Evolutionary conservation across 2,888 invertebrate genomes (phyloP).

Genomic region (Leucophenga maculata): DNA sequence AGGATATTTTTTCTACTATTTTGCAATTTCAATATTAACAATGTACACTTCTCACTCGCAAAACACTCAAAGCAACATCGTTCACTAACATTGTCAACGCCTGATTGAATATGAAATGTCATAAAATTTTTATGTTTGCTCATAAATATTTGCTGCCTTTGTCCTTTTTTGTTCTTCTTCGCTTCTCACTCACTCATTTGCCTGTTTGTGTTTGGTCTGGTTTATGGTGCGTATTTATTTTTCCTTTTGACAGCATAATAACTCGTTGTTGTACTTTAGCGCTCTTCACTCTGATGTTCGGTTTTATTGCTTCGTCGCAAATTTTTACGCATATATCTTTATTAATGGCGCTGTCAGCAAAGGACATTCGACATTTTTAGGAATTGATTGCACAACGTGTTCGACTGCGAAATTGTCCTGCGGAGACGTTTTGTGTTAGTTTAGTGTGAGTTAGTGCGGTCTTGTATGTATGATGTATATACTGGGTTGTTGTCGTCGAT

Average conservation of each 20-base stretch:
- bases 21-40: conserved; percentile 11
- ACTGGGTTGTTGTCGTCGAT: too few species aligned
- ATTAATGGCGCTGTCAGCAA: conserved; percentile 20
- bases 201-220: neutral
- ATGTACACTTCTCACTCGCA: neutral
- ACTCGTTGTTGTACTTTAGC: neutral
- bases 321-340: conserved; percentile 18
- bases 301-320: neutral
- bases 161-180: conserved; percentile 29
- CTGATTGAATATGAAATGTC: conserved; percentile 61
- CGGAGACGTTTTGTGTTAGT: neutral
- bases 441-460: too few species aligned
- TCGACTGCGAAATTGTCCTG: conserved; percentile 10
- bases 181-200: neutral
- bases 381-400: conserved; percentile 22
- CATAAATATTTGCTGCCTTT: conserved; percentile 56
- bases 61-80: too few species aligned
- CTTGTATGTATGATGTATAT: too few species aligned
- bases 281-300: neutral
- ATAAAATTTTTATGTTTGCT: conserved; percentile 59
- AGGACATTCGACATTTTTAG: neutral
- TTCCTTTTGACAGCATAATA: conserved; percentile 21
- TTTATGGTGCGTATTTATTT: conserved; percentile 19
- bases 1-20: conserved; percentile 24
- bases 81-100: conserved; percentile 19